Conservation (phyloP, 2,113 vertebrate species). For the Todiramphus chloris region DNA sequence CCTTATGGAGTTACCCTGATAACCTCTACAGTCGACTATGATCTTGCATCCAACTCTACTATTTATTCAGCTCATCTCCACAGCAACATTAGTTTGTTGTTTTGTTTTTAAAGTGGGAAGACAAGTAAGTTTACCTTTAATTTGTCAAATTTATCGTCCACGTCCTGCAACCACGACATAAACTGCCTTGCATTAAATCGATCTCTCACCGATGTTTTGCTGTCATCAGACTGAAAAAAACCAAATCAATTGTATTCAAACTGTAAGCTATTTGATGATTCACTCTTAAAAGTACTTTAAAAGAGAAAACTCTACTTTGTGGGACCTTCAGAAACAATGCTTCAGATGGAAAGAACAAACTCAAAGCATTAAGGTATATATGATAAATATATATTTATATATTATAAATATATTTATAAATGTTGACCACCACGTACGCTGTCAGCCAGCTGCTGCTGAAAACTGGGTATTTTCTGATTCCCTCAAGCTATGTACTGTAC, state of each 20-base stretch:
- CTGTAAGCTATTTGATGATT: not conserved
- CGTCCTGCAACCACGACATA: slow-evolving; percentile 99
- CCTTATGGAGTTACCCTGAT: not conserved
- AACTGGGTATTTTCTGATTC: not conserved
- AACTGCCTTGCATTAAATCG: slow-evolving; percentile 97
- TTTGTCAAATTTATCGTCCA: slow-evolving; percentile 99
- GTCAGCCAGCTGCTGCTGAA: not conserved
- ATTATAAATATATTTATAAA: not conserved
- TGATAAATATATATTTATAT: not conserved
- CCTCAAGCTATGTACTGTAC: not conserved
- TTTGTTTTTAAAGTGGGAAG: not conserved
- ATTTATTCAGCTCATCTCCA: not conserved
- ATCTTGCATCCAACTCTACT: not conserved
- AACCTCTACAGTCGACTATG: not conserved
- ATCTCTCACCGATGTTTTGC: slow-evolving; percentile 96
- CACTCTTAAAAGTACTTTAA: not conserved
- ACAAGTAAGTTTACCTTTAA: slow-evolving; percentile 84
- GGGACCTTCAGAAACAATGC: not conserved
- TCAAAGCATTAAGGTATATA: not conserved
- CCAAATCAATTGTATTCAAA: not conserved
- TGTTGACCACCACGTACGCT: not conserved
- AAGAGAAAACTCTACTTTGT: not conserved
- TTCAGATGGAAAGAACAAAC: not conserved
- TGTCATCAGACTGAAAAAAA: slow-evolving; percentile 86
- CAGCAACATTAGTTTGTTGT: not conserved